Percentiles rank a stretch among this genome's conserved stretches.
These are phyloP conservation scores for Perizoma flavofasciatum DNA, from an alignment of 2,888 invertebrate genomes.

Conservation along the genomic window DNA sequence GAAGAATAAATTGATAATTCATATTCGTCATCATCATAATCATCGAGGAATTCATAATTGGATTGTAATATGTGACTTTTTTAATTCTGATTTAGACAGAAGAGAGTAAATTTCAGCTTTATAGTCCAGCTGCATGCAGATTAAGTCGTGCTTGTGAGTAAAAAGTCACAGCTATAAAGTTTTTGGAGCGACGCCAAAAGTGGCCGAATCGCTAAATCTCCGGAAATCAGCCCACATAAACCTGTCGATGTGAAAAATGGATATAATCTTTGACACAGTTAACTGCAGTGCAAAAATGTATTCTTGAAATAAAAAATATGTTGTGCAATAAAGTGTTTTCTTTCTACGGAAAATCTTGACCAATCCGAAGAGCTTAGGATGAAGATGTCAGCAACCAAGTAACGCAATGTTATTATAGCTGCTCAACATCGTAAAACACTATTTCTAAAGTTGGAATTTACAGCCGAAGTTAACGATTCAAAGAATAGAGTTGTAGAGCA, in stretches of 20 bases:
- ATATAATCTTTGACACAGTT: conserved; percentile 9
- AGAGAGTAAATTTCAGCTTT: conserved; percentile 2
- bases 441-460: conserved; percentile 31
- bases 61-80: not conserved
- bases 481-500: conserved; percentile 27
- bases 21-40: not conserved
- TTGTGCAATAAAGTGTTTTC: not conserved
- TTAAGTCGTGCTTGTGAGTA: conserved; percentile 36
- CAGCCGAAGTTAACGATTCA: conserved; percentile 31
- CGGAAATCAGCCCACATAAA: conserved; percentile 38
- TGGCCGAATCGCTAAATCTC: conserved; percentile 40
- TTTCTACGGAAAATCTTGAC: no score
- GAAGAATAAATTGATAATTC: no score
- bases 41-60: not conserved
- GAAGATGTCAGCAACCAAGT: conserved; percentile 13
- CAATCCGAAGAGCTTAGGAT: not conserved
- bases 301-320: not conserved
- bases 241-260: conserved; percentile 37
- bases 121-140: conserved; percentile 18
- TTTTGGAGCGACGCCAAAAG: conserved; percentile 67
- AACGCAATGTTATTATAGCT: conserved; percentile 28
- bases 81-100: conserved; percentile 1
- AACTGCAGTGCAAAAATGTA: conserved; percentile 14
- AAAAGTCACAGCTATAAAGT: conserved; percentile 63
- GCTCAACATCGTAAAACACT: conserved; percentile 29